phyloP scores from a whole-genome alignment of 2,888 invertebrate genomes.

The Eurois occulta region DNA sequence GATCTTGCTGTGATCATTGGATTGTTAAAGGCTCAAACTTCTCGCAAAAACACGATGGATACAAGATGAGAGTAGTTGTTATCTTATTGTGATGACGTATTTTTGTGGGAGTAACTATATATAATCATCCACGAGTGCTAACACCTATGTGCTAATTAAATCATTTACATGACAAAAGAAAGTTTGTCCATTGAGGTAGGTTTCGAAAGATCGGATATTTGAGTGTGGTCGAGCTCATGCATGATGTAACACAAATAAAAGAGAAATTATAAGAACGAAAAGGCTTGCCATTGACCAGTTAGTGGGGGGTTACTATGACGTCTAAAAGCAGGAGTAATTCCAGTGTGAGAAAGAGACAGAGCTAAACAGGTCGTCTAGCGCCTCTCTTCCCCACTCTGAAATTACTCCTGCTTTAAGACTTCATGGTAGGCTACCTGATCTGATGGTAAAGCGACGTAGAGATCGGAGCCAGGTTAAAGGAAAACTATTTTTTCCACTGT shows the following conservation, averaged over 20 bases:
- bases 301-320: too few relatives aligned
- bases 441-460: neutral
- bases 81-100: constrained; percentile 1
- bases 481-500: neutral
- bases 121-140: neutral
- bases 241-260: neutral
- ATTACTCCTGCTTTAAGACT: too few relatives aligned
- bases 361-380: too few relatives aligned
- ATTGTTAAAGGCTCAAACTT: neutral
- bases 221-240: neutral
- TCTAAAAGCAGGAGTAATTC: too few relatives aligned
- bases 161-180: neutral
- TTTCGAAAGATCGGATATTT: neutral
- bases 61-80: neutral
- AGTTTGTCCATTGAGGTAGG: neutral
- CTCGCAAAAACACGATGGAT: neutral
- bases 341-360: too few relatives aligned
- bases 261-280: neutral
- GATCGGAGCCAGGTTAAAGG: neutral
- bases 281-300: neutral
- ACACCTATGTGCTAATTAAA: neutral
- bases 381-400: too few relatives aligned
- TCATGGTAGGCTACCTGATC: too few relatives aligned
- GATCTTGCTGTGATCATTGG: constrained; percentile 6
- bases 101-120: neutral